Evolutionary conservation across 1,140 invertebrate genomes (phyloP), one percentile per base, ranked within the genome.

Genomic region (Asbolus verrucosus): DNA sequence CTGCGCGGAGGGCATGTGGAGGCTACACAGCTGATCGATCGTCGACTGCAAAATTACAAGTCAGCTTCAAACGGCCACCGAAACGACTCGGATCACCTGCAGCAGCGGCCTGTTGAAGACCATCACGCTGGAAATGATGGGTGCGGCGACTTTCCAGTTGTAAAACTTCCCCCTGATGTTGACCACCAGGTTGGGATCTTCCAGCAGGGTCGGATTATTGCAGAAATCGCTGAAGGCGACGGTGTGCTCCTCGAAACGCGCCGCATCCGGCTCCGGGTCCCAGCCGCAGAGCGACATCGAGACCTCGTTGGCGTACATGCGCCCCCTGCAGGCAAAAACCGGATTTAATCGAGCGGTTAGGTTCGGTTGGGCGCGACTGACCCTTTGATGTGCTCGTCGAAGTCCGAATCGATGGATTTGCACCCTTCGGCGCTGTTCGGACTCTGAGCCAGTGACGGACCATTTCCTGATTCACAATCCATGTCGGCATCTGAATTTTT

Each of bases 391-490:
- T 80, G 79, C 75, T 94, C 92, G 61, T 94, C 93, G 77, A 91
- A 92, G 76, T 94, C 92, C 31, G 91, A 94, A 80, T 94, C 92
- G 2, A 92, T 76, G 1, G 88, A 89, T 74, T 91, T 91, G 9
- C 88, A 90, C 11, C 92, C 91, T 77, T 95, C 94, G 14, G 92
- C 88, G 61, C 94, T 95, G 73, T 93, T 92, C 2, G 96, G 96
- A 43, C 94, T 97, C 77, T 97, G 95, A 1, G 96, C 94, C 60
- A 98, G 83, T 18, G 95, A 98, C 6, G 94, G 91, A 3, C 96
- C 96, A 79, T 95, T 95, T 36, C 96, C 96, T 46, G 95, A 97
- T 83, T 98, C 96, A 59, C 91, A 91, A 84, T 98, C 96, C 79
- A 97, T 95, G 80, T 98, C 95, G 19, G 88, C 87, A 78, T 82